A percentile compares a stretch with the other conserved stretches of the same genome.
These are phyloP conservation scores for Chymomyza costata DNA, from an alignment of 1,140 invertebrate species.

Conservation along the genomic window DNA sequence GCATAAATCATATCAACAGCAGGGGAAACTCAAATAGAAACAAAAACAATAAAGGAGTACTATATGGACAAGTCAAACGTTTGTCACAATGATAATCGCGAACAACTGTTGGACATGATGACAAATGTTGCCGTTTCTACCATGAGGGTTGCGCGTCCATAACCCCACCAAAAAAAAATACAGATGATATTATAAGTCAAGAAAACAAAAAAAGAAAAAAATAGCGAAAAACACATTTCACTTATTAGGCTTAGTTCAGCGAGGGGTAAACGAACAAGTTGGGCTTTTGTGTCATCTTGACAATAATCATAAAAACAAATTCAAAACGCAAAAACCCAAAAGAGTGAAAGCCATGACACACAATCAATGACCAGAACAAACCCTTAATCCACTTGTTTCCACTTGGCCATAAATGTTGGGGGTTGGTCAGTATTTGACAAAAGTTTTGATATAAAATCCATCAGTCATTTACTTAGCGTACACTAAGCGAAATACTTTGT, in stretches of 20 bases:
- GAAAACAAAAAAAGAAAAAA: too few relatives aligned
- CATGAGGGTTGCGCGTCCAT: not conserved
- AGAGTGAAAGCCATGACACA: constrained; percentile 12
- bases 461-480: too few relatives aligned
- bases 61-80: constrained; percentile 33
- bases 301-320: constrained; percentile 69
- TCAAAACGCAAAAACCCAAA: constrained; percentile 57
- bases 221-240: constrained; percentile 63
- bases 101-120: constrained; percentile 71
- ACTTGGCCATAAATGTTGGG: too few relatives aligned
- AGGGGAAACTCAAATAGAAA: constrained; percentile 52
- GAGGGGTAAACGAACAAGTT: not conserved
- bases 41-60: constrained; percentile 18
- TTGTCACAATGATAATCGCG: constrained; percentile 73
- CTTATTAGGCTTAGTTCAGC: constrained; percentile 59
- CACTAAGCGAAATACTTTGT: too few relatives aligned
- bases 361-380: constrained; percentile 18
- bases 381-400: constrained; percentile 70
- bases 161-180: too few relatives aligned
- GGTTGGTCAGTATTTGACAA: too few relatives aligned
- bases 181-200: too few relatives aligned
- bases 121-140: constrained; percentile 52
- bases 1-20: constrained; percentile 67
- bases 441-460: too few relatives aligned
- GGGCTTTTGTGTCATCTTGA: constrained; percentile 38